phyloP scores from a whole-genome alignment of 2,888 invertebrate species.

The Tetranychus piercei region DNA sequence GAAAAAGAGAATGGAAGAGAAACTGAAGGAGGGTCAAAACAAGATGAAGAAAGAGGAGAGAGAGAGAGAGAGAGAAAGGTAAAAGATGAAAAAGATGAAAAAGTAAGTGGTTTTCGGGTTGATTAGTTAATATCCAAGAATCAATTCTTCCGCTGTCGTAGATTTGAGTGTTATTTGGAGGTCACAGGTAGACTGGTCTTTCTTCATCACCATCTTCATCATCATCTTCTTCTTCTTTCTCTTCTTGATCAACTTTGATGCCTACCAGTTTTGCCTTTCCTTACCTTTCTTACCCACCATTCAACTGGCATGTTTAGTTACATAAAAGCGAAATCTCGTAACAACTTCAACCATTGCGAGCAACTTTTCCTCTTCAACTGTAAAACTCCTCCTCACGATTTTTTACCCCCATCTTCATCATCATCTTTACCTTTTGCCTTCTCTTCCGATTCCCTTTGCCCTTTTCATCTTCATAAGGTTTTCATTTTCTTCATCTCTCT shows the following conservation, averaged over 20 bases:
- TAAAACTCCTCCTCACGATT: not conserved
- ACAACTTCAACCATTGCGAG: not conserved
- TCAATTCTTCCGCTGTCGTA: slow-evolving; percentile 1
- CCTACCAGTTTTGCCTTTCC: too few relatives aligned
- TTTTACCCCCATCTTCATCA: not conserved
- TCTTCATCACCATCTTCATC: not conserved
- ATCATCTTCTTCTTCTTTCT: not conserved
- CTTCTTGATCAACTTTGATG: too few relatives aligned
- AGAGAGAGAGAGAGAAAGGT: not conserved
- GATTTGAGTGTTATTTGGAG: not conserved
- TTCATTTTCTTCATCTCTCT: not conserved
- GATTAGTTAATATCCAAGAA: not conserved
- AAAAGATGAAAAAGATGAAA: not conserved
- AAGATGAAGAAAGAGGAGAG: not conserved
- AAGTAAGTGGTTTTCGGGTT: slow-evolving; percentile 1
- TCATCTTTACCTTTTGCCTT: not conserved
- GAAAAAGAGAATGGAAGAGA: slow-evolving; percentile 14
- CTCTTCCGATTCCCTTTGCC: not conserved
- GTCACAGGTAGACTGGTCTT: not conserved
- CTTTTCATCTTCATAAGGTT: not conserved
- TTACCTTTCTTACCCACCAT: not conserved
- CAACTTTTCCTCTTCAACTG: not conserved
- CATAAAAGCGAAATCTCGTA: not conserved
- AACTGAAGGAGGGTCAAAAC: not conserved
- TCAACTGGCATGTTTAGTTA: not conserved